Evolutionary conservation across 2,113 vertebrate species (phyloP), one percentile per base, ranked within the genome.

Genomic region (Suncus etruscus): DNA sequence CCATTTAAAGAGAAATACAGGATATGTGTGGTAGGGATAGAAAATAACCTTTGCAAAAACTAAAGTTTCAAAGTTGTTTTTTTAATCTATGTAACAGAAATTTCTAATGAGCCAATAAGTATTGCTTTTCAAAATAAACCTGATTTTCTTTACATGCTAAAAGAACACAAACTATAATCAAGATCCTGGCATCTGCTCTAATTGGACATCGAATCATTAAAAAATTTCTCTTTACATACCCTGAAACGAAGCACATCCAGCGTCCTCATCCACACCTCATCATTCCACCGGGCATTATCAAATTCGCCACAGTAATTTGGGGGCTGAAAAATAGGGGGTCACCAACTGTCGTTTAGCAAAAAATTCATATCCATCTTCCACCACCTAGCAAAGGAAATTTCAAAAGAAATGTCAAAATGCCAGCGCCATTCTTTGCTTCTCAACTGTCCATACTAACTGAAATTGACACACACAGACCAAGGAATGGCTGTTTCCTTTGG

Each of bases 241-340:
- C 99, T 99, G 99, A 97, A 99, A 99, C 58, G 99, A 99, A 96
- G n/a, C 99, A 99, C 99, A 99, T 99, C 97, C 97, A 99, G 97
- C 82, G 99, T 99, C 96, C 96, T 99, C 99, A 94, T 99, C 99
- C 66, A 99, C 99, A 86, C 99, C 99, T 99, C 99, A 99, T 99
- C 99, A 99, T 99, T 95, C 98, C 99, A 72, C 99, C 99, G 91
- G 91, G 99, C 99, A 82, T 99, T 99, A 97, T 99, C 99, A 94
- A 99, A 99, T 96, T 99, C 99, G 81, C 99, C 99, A 95, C 99
- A 99, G 94, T 99, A 99, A 98, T 99, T 99, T 61, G 99, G 99
- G 99, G 91, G 99, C 99, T 45, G 98, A 99, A 97, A 97, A 99
- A 99, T 48, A 99, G 97, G 29, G 99, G 29, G 99, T 99, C 94